Conservation (phyloP, 2,888 invertebrate genomes). For the Clepsis dumicolana region DNA sequence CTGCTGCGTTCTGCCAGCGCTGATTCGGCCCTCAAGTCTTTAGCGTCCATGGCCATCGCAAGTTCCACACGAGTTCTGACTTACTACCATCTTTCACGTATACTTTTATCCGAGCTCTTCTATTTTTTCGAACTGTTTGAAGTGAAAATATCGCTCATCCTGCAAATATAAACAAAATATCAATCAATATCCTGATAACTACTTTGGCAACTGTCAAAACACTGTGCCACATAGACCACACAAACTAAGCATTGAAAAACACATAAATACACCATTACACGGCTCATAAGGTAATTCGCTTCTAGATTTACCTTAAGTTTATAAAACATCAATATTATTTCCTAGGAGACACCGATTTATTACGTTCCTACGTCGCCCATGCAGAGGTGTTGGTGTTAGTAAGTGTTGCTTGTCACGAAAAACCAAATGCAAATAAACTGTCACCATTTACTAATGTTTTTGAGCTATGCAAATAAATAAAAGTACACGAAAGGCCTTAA, state of each 20-base stretch:
- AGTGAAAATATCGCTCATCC: slow-evolving; percentile 64
- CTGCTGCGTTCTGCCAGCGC: slow-evolving; percentile 70
- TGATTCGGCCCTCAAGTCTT: slow-evolving; percentile 73
- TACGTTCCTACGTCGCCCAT: slow-evolving; percentile 71
- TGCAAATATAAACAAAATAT: slow-evolving; percentile 83
- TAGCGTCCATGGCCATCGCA: slow-evolving; percentile 78
- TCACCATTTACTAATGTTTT: not conserved
- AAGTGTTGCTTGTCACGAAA: slow-evolving; percentile 38
- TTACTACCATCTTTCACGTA: slow-evolving; percentile 67
- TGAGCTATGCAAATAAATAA: not conserved
- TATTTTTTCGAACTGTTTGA: slow-evolving; percentile 51
- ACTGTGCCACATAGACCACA: slow-evolving; percentile 77
- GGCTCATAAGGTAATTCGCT: slow-evolving; percentile 50
- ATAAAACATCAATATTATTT: slow-evolving; percentile 81
- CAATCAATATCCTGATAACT: slow-evolving; percentile 54
- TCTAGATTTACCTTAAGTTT: slow-evolving; percentile 52
- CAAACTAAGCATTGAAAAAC: slow-evolving; percentile 43
- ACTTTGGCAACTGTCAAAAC: slow-evolving; percentile 83
- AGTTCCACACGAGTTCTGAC: slow-evolving; percentile 60
- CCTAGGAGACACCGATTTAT: slow-evolving; percentile 84
- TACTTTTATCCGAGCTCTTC: slow-evolving; percentile 47
- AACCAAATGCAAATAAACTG: slow-evolving; percentile 7
- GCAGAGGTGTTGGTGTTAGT: slow-evolving; percentile 33
- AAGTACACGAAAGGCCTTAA: not conserved
- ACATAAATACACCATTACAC: slow-evolving; percentile 39